A percentile compares a stretch with the other conserved stretches of the same genome.
phyloP scores from a whole-genome alignment of 2,113 vertebrate species.

The Gambusia holbrooki region DNA sequence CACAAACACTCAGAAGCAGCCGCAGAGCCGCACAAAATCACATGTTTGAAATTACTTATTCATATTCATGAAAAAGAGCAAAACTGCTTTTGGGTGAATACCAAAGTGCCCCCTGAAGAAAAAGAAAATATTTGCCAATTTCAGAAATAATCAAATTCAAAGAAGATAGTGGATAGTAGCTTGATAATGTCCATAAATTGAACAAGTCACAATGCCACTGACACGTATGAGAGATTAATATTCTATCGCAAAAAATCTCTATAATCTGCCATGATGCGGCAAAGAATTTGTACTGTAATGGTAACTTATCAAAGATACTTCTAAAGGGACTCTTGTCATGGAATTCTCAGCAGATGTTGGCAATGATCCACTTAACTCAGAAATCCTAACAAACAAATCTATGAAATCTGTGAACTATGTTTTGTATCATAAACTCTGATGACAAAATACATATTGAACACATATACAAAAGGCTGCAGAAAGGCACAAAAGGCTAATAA shows the following conservation, averaged over 20 bases:
- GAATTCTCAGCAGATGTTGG: neutral
- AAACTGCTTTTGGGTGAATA: conserved; percentile 47
- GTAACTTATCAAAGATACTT: neutral
- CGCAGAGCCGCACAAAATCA: conserved; percentile 20
- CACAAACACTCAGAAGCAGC: conserved; percentile 24
- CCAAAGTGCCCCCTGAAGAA: conserved; percentile 28
- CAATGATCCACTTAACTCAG: neutral
- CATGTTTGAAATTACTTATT: conserved; percentile 49
- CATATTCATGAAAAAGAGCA: conserved; percentile 50
- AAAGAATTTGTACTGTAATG: neutral
- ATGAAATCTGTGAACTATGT: too few relatives aligned
- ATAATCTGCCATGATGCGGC: neutral
- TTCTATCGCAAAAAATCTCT: neutral
- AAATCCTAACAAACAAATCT: neutral
- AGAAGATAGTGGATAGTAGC: conserved; percentile 3
- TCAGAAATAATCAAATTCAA: conserved; percentile 18
- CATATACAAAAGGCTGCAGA: too few relatives aligned
- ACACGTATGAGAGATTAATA: neutral
- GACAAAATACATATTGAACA: neutral
- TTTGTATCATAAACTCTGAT: neutral
- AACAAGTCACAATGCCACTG: neutral
- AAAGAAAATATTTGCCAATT: conserved; percentile 30
- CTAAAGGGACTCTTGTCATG: neutral
- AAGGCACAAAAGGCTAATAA: too few relatives aligned
- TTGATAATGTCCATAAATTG: conserved; percentile 3